Evolutionary conservation across 2,888 invertebrate species (phyloP).

Genomic region (Macrophya annulata): DNA sequence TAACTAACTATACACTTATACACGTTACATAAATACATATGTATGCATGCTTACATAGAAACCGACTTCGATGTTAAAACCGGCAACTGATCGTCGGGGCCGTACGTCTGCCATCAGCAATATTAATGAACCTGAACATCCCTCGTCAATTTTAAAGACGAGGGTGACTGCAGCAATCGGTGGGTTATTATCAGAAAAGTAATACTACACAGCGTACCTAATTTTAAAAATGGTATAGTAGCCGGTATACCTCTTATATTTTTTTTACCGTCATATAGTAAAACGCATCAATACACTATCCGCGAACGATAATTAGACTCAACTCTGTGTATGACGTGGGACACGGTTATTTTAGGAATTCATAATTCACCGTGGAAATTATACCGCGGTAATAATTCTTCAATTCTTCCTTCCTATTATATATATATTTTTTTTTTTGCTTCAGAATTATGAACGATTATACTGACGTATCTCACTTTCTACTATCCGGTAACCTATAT

Average conservation of each 20-base stretch:
- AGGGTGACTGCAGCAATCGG: neutral
- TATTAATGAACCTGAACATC: conserved; percentile 40
- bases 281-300: neutral
- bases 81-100: neutral
- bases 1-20: neutral
- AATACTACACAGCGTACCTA: conserved; percentile 8
- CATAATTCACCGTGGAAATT: conserved; percentile 40
- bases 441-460: conserved; percentile 1
- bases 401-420: neutral
- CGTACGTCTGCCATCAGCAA: neutral
- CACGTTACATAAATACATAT: neutral
- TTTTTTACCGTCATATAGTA: neutral
- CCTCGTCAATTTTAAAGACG: conserved; percentile 34
- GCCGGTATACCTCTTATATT: neutral
- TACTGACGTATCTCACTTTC: conserved; percentile 3
- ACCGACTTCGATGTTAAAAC: conserved; percentile 18
- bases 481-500: neutral
- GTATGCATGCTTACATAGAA: neutral
- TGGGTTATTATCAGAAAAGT: conserved; percentile 20
- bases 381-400: neutral
- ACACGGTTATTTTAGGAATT: conserved; percentile 32
- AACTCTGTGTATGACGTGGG: neutral
- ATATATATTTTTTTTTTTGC: neutral
- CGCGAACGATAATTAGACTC: conserved; percentile 4
- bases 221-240: neutral